Percentiles rank a stretch among this genome's conserved stretches.
phyloP scores from a whole-genome alignment of 2,797 vertebrate genomes.

The Channa striata region DNA sequence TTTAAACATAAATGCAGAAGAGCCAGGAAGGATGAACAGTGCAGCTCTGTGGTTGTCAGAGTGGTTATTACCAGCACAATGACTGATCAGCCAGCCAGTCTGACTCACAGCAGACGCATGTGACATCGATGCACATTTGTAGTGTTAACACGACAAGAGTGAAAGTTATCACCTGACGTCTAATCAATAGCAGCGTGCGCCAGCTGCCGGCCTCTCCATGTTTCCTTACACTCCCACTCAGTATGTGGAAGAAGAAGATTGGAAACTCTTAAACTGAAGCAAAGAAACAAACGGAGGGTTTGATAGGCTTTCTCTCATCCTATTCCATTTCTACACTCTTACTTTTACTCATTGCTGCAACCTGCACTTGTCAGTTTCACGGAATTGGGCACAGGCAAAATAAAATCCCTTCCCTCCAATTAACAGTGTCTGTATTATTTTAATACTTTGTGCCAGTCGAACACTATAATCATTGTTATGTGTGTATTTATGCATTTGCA shows the following conservation, averaged over 20 bases:
- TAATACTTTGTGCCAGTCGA: too few relatives aligned
- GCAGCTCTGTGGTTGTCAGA: neutral
- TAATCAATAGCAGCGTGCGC: conserved; percentile 17
- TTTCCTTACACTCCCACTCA: neutral
- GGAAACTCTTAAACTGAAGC: neutral
- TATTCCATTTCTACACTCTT: too few relatives aligned
- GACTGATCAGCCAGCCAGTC: conserved; percentile 4
- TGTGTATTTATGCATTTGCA: too few relatives aligned
- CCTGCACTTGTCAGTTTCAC: too few relatives aligned
- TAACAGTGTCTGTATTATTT: too few relatives aligned
- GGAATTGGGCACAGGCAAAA: too few relatives aligned
- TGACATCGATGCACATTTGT: conserved; percentile 10
- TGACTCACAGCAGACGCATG: neutral
- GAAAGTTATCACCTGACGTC: conserved; percentile 23
- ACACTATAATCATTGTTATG: too few relatives aligned
- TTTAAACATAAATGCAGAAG: neutral
- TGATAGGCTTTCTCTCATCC: too few relatives aligned
- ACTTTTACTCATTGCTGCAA: too few relatives aligned
- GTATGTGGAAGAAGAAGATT: neutral
- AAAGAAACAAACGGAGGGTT: neutral
- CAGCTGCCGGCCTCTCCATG: conserved; percentile 4
- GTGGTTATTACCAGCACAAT: conserved; percentile 7
- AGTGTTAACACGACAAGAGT: conserved; percentile 14
- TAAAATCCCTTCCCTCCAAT: too few relatives aligned
- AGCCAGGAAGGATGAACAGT: neutral